Conservation (phyloP, 1,140 invertebrate species). For the Ceratosolen solmsi region DNA sequence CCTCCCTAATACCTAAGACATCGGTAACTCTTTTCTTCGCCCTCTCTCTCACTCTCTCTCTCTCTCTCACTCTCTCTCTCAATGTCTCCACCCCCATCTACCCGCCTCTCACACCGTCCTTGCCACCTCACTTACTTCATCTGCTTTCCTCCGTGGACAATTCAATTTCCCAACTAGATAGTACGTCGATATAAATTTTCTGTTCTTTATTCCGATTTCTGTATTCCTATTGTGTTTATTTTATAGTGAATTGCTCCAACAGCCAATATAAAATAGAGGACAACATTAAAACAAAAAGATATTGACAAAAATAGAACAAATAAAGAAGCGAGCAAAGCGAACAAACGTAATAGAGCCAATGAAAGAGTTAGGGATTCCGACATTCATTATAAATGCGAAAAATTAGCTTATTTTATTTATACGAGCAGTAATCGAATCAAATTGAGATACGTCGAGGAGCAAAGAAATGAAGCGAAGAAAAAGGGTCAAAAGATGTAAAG, state of each 20-base stretch:
- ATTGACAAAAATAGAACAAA: not conserved
- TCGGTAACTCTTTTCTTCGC: too few species aligned
- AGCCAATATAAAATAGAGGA: too few species aligned
- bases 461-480: conserved; percentile 37
- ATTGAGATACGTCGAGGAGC: conserved; percentile 26
- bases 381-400: conserved; percentile 5
- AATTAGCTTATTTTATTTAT: conserved; percentile 36
- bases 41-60: too few species aligned
- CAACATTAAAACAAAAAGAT: conserved; percentile 15
- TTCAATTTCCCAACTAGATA: conserved; percentile 39
- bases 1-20: too few species aligned
- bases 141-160: conserved; percentile 11
- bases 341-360: too few species aligned
- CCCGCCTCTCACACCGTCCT: too few species aligned
- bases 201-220: too few species aligned
- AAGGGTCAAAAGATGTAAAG: conserved; percentile 35
- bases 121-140: too few species aligned
- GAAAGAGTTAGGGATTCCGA: conserved; percentile 16
- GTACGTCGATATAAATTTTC: conserved; percentile 32
- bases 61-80: too few species aligned
- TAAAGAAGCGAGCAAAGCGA: not conserved
- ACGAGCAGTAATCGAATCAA: conserved; percentile 31
- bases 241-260: not conserved
- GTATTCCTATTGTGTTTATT: conserved; percentile 27
- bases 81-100: too few species aligned